These are phyloP conservation scores for Crotalus horridus DNA, from an alignment of 2,113 vertebrate species.

Conservation along the genomic window DNA sequence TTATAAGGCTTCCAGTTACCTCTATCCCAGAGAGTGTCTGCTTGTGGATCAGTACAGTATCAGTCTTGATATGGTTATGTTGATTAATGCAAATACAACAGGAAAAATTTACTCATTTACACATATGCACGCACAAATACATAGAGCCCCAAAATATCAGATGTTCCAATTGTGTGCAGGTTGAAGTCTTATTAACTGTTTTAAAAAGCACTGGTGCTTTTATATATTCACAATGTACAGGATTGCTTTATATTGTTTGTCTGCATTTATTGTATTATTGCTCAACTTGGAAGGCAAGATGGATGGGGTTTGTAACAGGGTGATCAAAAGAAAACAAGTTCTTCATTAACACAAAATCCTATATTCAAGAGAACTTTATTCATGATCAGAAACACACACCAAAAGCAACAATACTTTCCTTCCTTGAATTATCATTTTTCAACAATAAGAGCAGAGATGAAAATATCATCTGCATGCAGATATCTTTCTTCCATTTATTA, in stretches of 20 bases:
- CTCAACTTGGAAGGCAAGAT: background rate
- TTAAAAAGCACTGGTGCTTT: background rate
- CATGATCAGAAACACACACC: background rate
- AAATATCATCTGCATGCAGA: background rate
- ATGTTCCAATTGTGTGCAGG: background rate
- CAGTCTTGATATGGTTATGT: background rate
- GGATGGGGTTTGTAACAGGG: background rate
- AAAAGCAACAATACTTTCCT: background rate
- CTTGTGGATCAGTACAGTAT: background rate
- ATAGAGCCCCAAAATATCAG: background rate
- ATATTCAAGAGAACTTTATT: background rate
- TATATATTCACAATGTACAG: background rate
- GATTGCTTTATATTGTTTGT: background rate
- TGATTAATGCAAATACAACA: background rate
- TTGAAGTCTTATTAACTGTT: background rate
- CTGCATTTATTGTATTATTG: background rate
- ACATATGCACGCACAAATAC: background rate
- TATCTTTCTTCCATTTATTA: background rate
- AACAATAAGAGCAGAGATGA: background rate
- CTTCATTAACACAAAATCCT: background rate
- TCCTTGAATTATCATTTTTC: background rate
- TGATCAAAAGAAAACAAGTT: background rate
- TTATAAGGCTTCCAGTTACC: background rate
- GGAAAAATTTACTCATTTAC: background rate
- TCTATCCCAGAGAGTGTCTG: background rate